phyloP scores from a whole-genome alignment of 2,113 vertebrate genomes.

The Paralichthys olivaceus region DNA sequence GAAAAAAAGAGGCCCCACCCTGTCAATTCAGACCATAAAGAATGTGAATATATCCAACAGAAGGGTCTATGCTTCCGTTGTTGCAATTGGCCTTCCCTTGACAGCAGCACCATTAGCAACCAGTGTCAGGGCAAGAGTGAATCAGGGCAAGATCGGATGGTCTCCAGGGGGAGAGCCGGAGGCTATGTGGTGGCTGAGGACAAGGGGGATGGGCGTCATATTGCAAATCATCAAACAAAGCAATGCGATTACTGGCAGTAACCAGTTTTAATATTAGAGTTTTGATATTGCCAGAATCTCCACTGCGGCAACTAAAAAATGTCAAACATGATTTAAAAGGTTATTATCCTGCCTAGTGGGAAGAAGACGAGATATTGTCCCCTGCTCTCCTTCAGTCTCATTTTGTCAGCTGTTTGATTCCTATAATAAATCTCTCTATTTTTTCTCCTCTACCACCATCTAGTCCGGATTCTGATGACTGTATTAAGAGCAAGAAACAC shows the following conservation, averaged over 20 bases:
- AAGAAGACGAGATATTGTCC: slow-evolving; percentile 46
- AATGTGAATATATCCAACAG: slow-evolving; percentile 82
- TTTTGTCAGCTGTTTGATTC: slow-evolving; percentile 62
- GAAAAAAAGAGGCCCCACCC: slow-evolving; percentile 77
- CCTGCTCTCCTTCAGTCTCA: slow-evolving; percentile 34
- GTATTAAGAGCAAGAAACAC: slow-evolving; percentile 22
- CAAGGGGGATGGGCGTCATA: slow-evolving; percentile 76
- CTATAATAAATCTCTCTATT: slow-evolving; percentile 59
- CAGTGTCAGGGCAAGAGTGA: slow-evolving; percentile 84
- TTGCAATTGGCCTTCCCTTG: slow-evolving; percentile 81
- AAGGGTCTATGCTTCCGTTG: slow-evolving; percentile 67
- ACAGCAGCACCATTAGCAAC: slow-evolving; percentile 88
- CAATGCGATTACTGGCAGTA: slow-evolving; percentile 87
- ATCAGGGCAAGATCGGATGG: slow-evolving; percentile 58
- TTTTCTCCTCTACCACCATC: slow-evolving; percentile 36
- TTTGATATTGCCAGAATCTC: slow-evolving; percentile 83
- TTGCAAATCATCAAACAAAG: slow-evolving; percentile 90
- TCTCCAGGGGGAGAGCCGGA: slow-evolving; percentile 57
- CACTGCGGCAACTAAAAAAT: slow-evolving; percentile 87
- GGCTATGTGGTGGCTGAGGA: slow-evolving; percentile 41
- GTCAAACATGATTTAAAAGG: slow-evolving; percentile 93
- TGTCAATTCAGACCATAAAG: slow-evolving; percentile 63
- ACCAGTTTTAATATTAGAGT: slow-evolving; percentile 87
- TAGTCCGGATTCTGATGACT: slow-evolving; percentile 38
- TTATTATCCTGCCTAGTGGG: slow-evolving; percentile 84